Conservation (phyloP, 2,113 vertebrate genomes). For the Channa argus region DNA sequence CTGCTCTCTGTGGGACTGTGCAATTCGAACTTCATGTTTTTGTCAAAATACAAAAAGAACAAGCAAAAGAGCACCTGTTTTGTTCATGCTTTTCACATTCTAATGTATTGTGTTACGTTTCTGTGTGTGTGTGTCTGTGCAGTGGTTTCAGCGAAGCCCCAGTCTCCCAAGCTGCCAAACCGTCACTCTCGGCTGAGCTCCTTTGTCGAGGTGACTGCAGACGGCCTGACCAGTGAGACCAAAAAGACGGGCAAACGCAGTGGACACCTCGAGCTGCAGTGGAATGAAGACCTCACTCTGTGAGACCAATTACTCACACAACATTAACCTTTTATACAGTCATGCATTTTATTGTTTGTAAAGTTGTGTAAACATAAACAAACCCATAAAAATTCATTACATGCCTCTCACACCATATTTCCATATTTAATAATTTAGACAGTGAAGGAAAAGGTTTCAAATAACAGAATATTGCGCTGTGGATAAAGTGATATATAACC, state of each 20-base stretch:
- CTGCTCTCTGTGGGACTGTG: background rate
- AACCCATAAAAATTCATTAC: background rate
- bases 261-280: constrained; percentile 91
- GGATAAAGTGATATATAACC: background rate
- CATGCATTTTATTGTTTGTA: background rate
- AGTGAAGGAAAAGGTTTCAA: background rate
- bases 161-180: constrained; percentile 88
- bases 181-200: constrained; percentile 90
- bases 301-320: constrained; percentile 49
- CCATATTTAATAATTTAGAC: no score
- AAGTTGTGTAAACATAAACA: background rate
- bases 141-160: constrained; percentile 95
- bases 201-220: constrained; percentile 92
- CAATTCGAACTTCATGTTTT: no score
- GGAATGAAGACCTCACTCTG: constrained; percentile 94
- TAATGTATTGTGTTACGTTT: background rate
- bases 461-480: background rate
- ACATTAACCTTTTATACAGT: background rate
- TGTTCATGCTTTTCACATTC: no score
- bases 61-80: no score
- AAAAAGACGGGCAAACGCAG: constrained; percentile 95
- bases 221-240: constrained; percentile 91
- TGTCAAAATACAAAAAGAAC: no score
- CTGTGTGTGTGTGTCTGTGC: constrained; percentile 20
- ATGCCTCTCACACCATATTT: background rate